These are phyloP conservation scores for Tiphia femorata DNA, from an alignment of 2,888 invertebrate genomes.

Conservation along the genomic window DNA sequence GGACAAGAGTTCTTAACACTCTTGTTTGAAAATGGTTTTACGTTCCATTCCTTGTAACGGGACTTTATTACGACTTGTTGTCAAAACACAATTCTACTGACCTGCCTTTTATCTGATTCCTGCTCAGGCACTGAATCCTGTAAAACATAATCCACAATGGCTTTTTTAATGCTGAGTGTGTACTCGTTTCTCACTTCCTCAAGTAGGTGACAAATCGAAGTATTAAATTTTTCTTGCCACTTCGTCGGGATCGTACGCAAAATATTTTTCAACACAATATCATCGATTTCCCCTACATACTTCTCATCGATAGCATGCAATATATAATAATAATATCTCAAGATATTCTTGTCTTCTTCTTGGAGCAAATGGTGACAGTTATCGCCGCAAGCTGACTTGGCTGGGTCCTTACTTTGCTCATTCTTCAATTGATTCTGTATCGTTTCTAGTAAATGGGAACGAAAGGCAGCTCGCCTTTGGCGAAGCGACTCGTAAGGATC, in stretches of 20 bases:
- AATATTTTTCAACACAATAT: constrained; percentile 77
- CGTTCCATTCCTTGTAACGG: too few relatives aligned
- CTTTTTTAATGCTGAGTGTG: constrained; percentile 89
- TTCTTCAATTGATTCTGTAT: too few relatives aligned
- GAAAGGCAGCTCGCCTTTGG: too few relatives aligned
- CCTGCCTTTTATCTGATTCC: too few relatives aligned
- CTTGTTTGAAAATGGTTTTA: too few relatives aligned
- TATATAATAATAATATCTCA: constrained; percentile 91
- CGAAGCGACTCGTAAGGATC: too few relatives aligned
- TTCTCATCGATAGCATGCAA: constrained; percentile 91
- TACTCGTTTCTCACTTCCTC: constrained; percentile 89
- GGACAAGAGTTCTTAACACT: too few relatives aligned
- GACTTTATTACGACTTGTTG: too few relatives aligned
- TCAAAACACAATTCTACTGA: too few relatives aligned
- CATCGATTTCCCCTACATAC: constrained; percentile 87
- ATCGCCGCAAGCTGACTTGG: too few relatives aligned
- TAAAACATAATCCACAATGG: constrained; percentile 92
- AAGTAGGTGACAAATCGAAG: constrained; percentile 74
- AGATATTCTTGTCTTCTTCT: constrained; percentile 77
- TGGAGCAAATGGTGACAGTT: constrained; percentile 25
- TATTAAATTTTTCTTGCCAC: constrained; percentile 74
- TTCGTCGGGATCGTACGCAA: constrained; percentile 75
- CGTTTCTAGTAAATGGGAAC: too few relatives aligned
- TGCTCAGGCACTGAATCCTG: constrained; percentile 78
- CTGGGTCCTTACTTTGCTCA: too few relatives aligned